Percentiles rank a stretch among this genome's conserved stretches.
Evolutionary conservation across 2,888 invertebrate species (phyloP).

Genomic region (Phragmatobia fuliginosa): DNA sequence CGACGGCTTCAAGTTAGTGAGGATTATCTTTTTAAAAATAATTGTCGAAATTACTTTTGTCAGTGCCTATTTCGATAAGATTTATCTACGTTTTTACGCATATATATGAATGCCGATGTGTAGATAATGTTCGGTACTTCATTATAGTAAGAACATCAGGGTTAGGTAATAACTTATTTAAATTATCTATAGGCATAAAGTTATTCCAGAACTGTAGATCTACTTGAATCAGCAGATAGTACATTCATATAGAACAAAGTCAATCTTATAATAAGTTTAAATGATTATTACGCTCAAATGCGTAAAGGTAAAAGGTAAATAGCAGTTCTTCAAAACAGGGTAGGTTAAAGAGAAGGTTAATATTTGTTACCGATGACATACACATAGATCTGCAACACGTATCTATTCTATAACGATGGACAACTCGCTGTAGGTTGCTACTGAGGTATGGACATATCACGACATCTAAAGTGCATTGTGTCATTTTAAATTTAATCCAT

Average conservation of each 20-base stretch:
- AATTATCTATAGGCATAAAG: neutral
- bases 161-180: neutral
- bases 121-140: neutral
- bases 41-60: neutral
- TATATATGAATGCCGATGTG: too few relatives aligned
- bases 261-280: neutral
- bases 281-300: too few relatives aligned
- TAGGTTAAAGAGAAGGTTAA: neutral
- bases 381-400: neutral
- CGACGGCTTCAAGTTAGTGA: slow-evolving; percentile 33
- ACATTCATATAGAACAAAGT: neutral
- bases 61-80: neutral
- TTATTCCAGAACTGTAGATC: neutral
- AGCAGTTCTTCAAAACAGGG: neutral
- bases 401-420: neutral
- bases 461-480: neutral
- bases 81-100: neutral
- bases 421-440: neutral
- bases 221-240: neutral
- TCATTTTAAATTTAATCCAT: neutral
- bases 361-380: neutral
- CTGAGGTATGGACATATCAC: too few relatives aligned
- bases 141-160: neutral
- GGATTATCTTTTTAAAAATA: neutral
- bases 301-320: too few relatives aligned